Evolutionary conservation across 2,888 invertebrate genomes (phyloP).

Genomic region (Aspidiotus rigidus): DNA sequence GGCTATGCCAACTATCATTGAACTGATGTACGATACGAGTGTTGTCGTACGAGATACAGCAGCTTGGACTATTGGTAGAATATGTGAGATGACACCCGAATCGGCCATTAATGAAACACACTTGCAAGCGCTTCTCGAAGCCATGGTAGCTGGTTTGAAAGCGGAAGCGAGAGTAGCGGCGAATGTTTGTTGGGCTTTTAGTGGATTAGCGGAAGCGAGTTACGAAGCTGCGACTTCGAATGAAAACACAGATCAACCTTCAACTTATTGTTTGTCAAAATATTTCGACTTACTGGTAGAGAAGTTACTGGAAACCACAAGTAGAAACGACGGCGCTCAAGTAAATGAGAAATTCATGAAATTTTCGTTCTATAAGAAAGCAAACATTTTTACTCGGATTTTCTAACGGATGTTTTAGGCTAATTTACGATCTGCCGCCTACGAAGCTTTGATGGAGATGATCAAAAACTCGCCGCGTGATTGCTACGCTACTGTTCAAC

Average conservation of each 20-base stretch:
- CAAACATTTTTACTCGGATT: conserved; percentile 22
- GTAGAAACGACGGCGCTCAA: conserved; percentile 79
- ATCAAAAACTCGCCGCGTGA: conserved; percentile 96
- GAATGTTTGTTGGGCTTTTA: conserved; percentile 99
- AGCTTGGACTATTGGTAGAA: conserved; percentile 96
- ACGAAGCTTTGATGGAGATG: conserved; percentile 99
- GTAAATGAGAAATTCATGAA: conserved; percentile 36
- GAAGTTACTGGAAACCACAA: conserved; percentile 85
- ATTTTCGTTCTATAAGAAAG: neutral
- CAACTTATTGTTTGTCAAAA: conserved; percentile 85
- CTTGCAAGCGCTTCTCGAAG: conserved; percentile 69
- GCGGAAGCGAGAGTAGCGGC: conserved; percentile 94
- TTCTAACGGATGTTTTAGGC: conserved; percentile 48
- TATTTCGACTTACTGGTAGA: conserved; percentile 91
- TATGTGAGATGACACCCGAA: conserved; percentile 94
- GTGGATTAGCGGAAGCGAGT: conserved; percentile 87
- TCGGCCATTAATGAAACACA: conserved; percentile 73
- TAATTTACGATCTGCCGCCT: conserved; percentile 91
- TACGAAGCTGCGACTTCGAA: conserved; percentile 63
- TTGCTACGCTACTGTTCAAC: conserved; percentile 93
- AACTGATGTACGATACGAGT: conserved; percentile 85
- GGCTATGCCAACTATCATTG: conserved; percentile 91
- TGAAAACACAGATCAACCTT: conserved; percentile 61
- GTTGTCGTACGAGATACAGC: conserved; percentile 94
- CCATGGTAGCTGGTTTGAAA: conserved; percentile 74